A percentile compares a stretch with the other conserved stretches of the same genome.
Conservation (phyloP, 2,888 invertebrate genomes). For the Nemurella pictetii region DNA sequence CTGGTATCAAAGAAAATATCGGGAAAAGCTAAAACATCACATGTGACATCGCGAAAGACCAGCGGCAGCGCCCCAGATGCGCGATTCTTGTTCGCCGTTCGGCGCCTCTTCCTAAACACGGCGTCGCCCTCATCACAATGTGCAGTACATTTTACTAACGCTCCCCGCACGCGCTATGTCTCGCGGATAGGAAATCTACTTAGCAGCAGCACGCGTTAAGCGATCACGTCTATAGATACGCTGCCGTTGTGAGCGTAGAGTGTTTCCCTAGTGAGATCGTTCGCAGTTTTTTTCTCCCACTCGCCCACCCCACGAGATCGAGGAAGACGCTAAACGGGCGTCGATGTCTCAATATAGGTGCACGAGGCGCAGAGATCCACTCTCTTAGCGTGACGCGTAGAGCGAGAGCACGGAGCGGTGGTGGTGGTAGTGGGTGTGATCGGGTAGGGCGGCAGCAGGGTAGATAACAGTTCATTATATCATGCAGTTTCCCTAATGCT, state of each 20-base stretch:
- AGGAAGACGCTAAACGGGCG: not conserved
- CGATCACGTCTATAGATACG: not conserved
- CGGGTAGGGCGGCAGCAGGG: not conserved
- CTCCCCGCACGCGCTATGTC: not conserved
- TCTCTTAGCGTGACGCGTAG: not conserved
- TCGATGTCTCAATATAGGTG: not conserved
- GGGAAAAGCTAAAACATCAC: not conserved
- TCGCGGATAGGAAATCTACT: not conserved
- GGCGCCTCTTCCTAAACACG: not conserved
- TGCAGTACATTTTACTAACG: not conserved
- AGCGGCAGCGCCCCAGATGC: not conserved
- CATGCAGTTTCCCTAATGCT: not conserved
- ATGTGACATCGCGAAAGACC: not conserved
- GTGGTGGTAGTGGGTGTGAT: too few relatives aligned
- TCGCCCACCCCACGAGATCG: not conserved
- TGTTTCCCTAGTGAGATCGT: not conserved
- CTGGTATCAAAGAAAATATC: slow-evolving; percentile 17
- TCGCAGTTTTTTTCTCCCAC: not conserved
- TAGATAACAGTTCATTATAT: not conserved
- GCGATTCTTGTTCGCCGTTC: not conserved
- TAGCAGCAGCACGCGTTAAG: not conserved
- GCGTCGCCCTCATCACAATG: not conserved
- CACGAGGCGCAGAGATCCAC: not conserved
- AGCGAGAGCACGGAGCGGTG: too few relatives aligned
- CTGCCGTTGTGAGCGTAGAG: not conserved